Evolutionary conservation across 2,797 vertebrate genomes (phyloP).

Genomic region (Gorsachius magnificus): DNA sequence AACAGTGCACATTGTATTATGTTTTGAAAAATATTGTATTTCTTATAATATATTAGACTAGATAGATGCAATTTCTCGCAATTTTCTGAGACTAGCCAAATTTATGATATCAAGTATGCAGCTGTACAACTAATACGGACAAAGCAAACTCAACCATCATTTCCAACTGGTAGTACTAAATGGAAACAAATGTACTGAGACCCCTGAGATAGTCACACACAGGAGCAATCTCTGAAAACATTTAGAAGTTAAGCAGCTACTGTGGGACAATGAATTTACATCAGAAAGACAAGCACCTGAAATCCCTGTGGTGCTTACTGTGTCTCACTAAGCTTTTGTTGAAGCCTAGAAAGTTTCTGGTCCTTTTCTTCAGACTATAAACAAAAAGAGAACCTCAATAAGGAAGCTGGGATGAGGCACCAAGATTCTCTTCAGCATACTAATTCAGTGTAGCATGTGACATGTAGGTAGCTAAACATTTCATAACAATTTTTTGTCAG

Average conservation of each 20-base stretch:
- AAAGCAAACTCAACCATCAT: neutral
- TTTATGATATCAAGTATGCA: neutral
- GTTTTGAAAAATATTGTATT: neutral
- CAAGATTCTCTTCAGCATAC: neutral
- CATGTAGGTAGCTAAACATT: neutral
- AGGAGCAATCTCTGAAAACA: neutral
- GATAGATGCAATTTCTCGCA: neutral
- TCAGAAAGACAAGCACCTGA: neutral
- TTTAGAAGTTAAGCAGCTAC: neutral
- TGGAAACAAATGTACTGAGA: neutral
- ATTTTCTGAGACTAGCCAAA: neutral
- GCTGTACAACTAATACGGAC: neutral
- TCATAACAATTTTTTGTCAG: neutral
- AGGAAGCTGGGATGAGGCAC: neutral
- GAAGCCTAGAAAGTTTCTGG: neutral
- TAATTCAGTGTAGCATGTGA: neutral
- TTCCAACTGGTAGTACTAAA: neutral
- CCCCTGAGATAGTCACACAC: neutral
- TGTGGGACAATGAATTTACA: neutral
- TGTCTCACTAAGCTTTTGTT: neutral
- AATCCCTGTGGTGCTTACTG: neutral
- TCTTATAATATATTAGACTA: neutral
- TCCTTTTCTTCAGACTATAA: neutral
- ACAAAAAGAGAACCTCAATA: neutral
- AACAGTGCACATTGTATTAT: accelerated